These are phyloP conservation scores for Mormyrus lacerda DNA, from an alignment of 2,113 vertebrate species.

Conservation along the genomic window DNA sequence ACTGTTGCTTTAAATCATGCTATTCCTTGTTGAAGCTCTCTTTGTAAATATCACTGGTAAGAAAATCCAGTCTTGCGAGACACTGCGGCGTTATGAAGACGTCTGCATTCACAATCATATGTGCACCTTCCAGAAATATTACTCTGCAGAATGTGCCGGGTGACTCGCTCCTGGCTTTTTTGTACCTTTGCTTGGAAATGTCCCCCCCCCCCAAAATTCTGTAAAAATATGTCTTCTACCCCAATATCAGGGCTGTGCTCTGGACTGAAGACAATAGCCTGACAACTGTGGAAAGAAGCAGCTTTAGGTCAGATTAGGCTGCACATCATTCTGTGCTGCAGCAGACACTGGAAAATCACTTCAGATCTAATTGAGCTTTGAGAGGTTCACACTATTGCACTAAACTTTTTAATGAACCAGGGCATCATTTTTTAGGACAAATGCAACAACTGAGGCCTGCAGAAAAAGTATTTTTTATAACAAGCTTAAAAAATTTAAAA, in stretches of 20 bases:
- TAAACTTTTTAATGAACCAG: slow-evolving; percentile 90
- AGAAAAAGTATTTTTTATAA: slow-evolving; percentile 71
- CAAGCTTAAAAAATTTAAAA: slow-evolving; percentile 72
- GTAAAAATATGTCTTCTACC: slow-evolving; percentile 50
- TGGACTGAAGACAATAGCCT: slow-evolving; percentile 63
- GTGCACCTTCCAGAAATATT: slow-evolving; percentile 59
- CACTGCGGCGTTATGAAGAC: slow-evolving; percentile 57
- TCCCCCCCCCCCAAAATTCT: slow-evolving; percentile 45
- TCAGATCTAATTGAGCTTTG: slow-evolving; percentile 74
- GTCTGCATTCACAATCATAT: slow-evolving; percentile 52
- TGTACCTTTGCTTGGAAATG: slow-evolving; percentile 38
- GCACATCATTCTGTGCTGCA: slow-evolving; percentile 59
- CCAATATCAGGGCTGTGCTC: slow-evolving; percentile 57
- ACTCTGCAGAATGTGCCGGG: slow-evolving; percentile 23
- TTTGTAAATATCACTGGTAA: slow-evolving; percentile 64
- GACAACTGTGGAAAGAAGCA: slow-evolving; percentile 48
- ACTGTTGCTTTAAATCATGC: slow-evolving; percentile 56
- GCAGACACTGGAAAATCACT: slow-evolving; percentile 63
- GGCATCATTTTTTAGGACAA: slow-evolving; percentile 89
- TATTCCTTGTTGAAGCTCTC: slow-evolving; percentile 58
- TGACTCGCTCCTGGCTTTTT: slow-evolving; percentile 64
- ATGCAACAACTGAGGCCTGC: slow-evolving; percentile 83
- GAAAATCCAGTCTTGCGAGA: slow-evolving; percentile 61
- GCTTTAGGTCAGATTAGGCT: slow-evolving; percentile 53
- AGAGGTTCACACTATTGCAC: slow-evolving; percentile 92